These are phyloP conservation scores for Kryptopterus vitreolus DNA, from an alignment of 2,797 vertebrate genomes.

Conservation along the genomic window DNA sequence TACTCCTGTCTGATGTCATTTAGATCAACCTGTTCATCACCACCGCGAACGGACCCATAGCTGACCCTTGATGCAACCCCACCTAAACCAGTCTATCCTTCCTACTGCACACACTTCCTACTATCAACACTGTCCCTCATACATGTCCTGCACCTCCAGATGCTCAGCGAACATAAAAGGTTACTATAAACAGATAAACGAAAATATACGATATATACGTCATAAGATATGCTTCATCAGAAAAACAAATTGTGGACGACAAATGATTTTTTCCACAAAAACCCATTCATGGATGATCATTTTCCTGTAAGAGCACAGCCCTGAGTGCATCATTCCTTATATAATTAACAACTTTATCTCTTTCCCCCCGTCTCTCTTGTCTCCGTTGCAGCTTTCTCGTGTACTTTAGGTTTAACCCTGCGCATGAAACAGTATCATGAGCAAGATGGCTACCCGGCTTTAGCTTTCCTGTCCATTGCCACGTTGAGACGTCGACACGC, in stretches of 20 bases:
- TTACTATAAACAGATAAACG: background rate
- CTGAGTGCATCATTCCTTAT: background rate
- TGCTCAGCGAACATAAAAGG: no score
- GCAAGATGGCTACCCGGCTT: conserved; percentile 7
- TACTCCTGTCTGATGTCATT: no score
- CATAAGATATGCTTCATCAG: background rate
- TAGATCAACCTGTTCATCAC: no score
- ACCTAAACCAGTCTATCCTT: no score
- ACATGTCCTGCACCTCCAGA: no score
- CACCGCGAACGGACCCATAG: no score
- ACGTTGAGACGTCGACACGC: background rate
- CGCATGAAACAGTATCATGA: background rate
- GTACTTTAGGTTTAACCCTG: background rate
- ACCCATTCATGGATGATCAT: background rate
- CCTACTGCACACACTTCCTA: no score
- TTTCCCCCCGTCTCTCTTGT: background rate
- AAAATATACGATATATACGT: background rate
- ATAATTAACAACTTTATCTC: no score
- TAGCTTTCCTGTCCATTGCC: background rate
- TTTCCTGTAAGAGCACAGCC: background rate
- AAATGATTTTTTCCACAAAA: no score
- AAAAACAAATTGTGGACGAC: background rate
- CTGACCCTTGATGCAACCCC: no score
- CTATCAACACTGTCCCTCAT: no score
- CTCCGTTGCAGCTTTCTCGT: background rate